These are phyloP conservation scores for Xestobium rufovillosum DNA, from an alignment of 2,888 invertebrate species.

Conservation along the genomic window DNA sequence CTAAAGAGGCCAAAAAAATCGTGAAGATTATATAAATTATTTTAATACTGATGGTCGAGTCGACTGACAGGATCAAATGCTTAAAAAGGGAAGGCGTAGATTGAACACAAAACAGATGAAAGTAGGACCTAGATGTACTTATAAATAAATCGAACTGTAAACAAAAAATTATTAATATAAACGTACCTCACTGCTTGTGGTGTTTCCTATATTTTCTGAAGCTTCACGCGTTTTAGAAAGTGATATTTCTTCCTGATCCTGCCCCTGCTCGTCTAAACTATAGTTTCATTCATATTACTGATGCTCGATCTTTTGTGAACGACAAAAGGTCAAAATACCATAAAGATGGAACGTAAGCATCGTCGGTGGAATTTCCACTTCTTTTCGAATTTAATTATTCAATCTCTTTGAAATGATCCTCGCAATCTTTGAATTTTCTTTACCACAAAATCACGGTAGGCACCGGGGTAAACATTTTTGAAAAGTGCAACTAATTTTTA, in stretches of 20 bases:
- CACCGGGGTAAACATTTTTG: no score
- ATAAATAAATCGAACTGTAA: no score
- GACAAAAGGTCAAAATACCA: slow-evolving; percentile 16
- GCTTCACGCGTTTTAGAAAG: no score
- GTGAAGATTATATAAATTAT: no score
- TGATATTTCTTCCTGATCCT: slow-evolving; percentile 6
- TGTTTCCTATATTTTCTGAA: no score
- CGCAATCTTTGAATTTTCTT: no score
- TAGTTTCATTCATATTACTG: slow-evolving; percentile 8
- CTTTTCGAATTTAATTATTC: slow-evolving; percentile 10
- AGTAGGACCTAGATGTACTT: no score
- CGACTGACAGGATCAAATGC: slow-evolving; percentile 9
- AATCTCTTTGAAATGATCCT: slow-evolving; percentile 15
- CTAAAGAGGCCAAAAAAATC: no score
- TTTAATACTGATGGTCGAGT: slow-evolving; percentile 9
- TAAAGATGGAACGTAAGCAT: slow-evolving; percentile 13
- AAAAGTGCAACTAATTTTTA: no score
- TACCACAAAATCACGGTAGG: no score
- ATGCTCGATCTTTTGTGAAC: slow-evolving; percentile 24
- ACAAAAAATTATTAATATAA: no score
- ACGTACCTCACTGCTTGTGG: no score
- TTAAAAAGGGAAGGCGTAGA: slow-evolving; percentile 9
- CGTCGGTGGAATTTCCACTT: slow-evolving; percentile 11
- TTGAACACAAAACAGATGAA: slow-evolving; percentile 1
- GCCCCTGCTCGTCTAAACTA: background rate